Conservation (phyloP, 2,888 invertebrate species). For the Parnassius glacialis region DNA sequence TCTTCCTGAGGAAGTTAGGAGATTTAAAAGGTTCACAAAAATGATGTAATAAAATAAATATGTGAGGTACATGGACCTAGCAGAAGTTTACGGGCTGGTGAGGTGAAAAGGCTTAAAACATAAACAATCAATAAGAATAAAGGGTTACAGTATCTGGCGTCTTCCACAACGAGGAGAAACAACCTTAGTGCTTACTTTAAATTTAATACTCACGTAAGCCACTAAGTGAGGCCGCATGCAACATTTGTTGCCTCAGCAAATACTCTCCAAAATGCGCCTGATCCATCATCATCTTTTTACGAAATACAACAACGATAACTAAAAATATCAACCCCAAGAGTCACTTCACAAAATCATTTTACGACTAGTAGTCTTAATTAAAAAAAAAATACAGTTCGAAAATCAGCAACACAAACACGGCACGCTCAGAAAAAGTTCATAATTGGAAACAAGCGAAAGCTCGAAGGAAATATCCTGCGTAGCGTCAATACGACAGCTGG, state of each 20-base stretch:
- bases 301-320: constrained; percentile 37
- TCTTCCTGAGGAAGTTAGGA: too few relatives aligned
- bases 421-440: constrained; percentile 59
- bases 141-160: too few relatives aligned
- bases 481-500: constrained; percentile 63
- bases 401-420: constrained; percentile 41
- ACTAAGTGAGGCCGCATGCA: constrained; percentile 72
- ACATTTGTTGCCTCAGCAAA: constrained; percentile 75
- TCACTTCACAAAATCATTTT: constrained; percentile 66
- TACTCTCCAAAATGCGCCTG: constrained; percentile 76
- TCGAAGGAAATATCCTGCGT: constrained; percentile 45
- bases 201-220: constrained; percentile 62
- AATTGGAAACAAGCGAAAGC: constrained; percentile 47
- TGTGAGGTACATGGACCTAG: too few relatives aligned
- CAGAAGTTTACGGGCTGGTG: too few relatives aligned
- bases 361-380: constrained; percentile 31
- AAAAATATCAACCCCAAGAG: constrained; percentile 42
- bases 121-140: too few relatives aligned
- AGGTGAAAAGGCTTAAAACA: too few relatives aligned
- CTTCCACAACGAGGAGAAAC: too few relatives aligned
- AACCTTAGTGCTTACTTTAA: background rate
- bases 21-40: too few relatives aligned
- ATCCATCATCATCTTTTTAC: constrained; percentile 72
- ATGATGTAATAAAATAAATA: too few relatives aligned
- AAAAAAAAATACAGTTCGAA: constrained; percentile 35